Evolutionary conservation across 2,888 invertebrate genomes (phyloP).

Genomic region (Coremacera marginata): DNA sequence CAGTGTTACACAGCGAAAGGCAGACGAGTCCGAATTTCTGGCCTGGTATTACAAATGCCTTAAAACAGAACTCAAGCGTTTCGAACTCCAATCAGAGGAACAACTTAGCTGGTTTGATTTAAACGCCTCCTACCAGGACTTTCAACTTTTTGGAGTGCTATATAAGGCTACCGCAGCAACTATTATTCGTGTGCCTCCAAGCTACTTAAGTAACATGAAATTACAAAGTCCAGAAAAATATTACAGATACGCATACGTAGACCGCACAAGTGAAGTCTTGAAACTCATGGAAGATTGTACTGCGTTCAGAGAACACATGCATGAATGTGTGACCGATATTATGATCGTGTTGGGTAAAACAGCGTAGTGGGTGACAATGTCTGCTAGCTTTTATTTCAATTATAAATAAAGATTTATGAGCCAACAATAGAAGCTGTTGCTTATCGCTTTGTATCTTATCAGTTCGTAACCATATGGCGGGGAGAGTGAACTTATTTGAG

Average conservation of each 20-base stretch:
- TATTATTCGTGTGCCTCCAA: conserved; percentile 55
- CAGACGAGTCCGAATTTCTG: conserved; percentile 47
- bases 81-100: conserved; percentile 54
- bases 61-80: conserved; percentile 53
- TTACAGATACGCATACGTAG: conserved; percentile 53
- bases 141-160: conserved; percentile 54
- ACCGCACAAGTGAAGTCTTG: conserved; percentile 54
- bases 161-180: conserved; percentile 57
- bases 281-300: conserved; percentile 51
- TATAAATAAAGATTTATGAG: conserved; percentile 16
- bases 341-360: conserved; percentile 47
- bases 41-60: conserved; percentile 57
- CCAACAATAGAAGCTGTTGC: background rate
- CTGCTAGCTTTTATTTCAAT: background rate
- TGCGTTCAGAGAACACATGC: conserved; percentile 53
- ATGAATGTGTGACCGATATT: conserved; percentile 58
- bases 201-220: conserved; percentile 53
- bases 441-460: background rate
- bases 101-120: conserved; percentile 50
- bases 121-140: conserved; percentile 56
- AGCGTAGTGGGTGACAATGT: background rate
- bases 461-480: background rate
- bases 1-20: conserved; percentile 49
- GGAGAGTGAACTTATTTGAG: background rate
- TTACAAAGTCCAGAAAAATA: conserved; percentile 18